Base-by-base conservation (phyloP, 1,140 invertebrate species). In the Saccostrea echinata region DNA sequence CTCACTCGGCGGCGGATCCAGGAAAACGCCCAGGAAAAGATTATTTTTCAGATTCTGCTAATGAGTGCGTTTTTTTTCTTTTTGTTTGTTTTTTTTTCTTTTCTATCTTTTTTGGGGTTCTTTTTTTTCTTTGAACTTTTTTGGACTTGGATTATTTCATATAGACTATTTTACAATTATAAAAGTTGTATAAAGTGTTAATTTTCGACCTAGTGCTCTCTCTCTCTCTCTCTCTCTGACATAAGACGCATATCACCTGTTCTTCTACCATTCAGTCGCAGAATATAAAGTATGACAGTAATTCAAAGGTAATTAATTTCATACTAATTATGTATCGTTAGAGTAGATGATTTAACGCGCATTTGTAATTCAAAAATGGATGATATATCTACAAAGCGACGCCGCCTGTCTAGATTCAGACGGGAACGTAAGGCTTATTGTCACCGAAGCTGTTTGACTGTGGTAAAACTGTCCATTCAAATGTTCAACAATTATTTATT, bases 401-500 rank as follows among this genome's bases (percentile, higher is more conserved):
- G 82, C 55, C 82, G n/a, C 43, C 30, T 84, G 51, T 52, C 51
- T 84, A 76, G 13, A 30, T 30, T 8, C 68, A 76, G 68, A 76
- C 68, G 27, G 12, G 30, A 76, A 27, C 68, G 68, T 4, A 30
- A 18, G 18, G 27, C 68, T 18, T 16, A 30, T 13, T 76, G 68
- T 76, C 68, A 76, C 68, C 27, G 27, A 18, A 76, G 30, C 68
- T 76, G 68, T 76, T 76, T 30, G 68, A 76, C 68, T 27, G 27
- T 30, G 27, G 24, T 76, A 76, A 13, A 76, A 33, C 68, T 76
- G 68, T 33, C 68, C 68, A 33, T 76, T 76, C 27, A 76, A 76
- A 76, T 76, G 27, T 76, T 76, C 24, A 76, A 76, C 68, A 76
- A 76, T 76, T 76, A 76, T 76, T 76, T 30, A 76, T 76, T 76